Conservation (phyloP, 2,113 vertebrate species). For the mouse (Mus musculus) region DNA sequence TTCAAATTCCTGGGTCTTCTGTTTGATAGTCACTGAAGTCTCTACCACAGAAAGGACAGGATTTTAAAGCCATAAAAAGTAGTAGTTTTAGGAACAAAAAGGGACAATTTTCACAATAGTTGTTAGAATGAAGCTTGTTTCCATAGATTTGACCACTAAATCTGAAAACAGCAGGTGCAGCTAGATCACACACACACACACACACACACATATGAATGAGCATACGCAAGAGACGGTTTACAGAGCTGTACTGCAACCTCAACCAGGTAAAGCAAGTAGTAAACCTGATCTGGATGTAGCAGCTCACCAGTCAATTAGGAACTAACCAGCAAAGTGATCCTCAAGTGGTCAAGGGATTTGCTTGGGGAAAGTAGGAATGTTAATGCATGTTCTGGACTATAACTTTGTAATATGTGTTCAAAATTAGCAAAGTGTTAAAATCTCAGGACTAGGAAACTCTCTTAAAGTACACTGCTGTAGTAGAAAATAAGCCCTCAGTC, state of each 20-base stretch:
- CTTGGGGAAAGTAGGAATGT: background rate
- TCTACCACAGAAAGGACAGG: background rate
- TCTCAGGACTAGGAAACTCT: background rate
- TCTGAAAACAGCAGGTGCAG: background rate
- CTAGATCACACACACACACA: background rate
- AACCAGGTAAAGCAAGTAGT: background rate
- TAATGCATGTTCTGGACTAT: background rate
- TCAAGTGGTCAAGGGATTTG: background rate
- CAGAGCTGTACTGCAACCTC: background rate
- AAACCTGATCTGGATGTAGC: background rate
- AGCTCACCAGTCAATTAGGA: background rate
- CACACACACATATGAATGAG: background rate
- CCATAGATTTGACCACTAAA: background rate
- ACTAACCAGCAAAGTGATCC: background rate
- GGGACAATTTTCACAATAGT: background rate
- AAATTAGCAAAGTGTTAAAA: background rate
- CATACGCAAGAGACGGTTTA: background rate
- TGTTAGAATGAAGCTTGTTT: background rate
- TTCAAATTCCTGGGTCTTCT: background rate
- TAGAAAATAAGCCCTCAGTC: background rate
- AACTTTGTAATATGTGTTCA: background rate
- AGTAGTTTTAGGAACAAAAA: background rate
- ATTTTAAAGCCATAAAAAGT: background rate
- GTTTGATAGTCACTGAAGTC: background rate
- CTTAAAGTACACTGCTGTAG: background rate